Percentiles rank a stretch among this genome's conserved stretches.
These are phyloP conservation scores for Aselliscus stoliczkanus DNA, from an alignment of 2,797 vertebrate genomes.

Conservation along the genomic window DNA sequence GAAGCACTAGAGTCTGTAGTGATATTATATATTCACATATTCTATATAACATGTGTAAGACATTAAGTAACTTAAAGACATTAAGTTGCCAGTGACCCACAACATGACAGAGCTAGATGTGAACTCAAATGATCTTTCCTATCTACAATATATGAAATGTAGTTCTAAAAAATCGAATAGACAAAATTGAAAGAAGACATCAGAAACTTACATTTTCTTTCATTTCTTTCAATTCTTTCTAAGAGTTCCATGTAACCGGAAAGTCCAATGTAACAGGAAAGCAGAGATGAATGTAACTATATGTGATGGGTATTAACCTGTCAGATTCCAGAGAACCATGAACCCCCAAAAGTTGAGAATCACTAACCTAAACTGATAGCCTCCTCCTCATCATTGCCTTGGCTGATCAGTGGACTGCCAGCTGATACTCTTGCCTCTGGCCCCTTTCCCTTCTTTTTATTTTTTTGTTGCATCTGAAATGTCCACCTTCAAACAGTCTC, in stretches of 20 bases:
- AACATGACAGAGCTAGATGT: not conserved
- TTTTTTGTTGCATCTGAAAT: not conserved
- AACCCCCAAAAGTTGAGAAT: not conserved
- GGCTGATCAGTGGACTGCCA: not conserved
- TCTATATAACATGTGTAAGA: not conserved
- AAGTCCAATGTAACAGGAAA: not conserved
- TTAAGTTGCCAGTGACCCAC: not conserved
- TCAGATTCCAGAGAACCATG: not conserved
- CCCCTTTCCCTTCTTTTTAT: not conserved
- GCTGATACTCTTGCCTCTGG: not conserved
- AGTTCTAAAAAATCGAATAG: not conserved
- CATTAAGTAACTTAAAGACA: not conserved
- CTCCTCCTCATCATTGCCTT: not conserved
- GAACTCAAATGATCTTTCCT: not conserved
- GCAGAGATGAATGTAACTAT: not conserved
- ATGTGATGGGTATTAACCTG: not conserved
- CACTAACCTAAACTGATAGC: fast-evolving
- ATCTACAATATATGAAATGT: not conserved
- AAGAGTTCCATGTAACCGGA: not conserved
- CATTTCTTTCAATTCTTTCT: not conserved
- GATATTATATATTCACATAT: not conserved
- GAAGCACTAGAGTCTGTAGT: not conserved
- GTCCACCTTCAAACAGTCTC: not conserved
- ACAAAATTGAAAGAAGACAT: not conserved
- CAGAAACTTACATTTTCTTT: not conserved